Evolutionary conservation across 2,888 invertebrate genomes (phyloP).

Genomic region (Coelogynopora nodosa): DNA sequence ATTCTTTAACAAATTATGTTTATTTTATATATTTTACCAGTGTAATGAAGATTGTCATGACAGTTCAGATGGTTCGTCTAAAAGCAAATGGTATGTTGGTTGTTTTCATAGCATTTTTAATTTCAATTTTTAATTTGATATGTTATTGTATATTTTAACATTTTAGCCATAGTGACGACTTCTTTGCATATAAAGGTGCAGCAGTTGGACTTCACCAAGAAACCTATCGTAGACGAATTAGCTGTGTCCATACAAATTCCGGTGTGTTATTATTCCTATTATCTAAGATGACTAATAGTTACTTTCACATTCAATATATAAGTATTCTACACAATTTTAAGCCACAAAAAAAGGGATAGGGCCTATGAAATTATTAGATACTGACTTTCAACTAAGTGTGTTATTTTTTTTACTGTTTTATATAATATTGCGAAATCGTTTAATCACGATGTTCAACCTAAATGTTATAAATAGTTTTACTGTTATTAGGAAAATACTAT

Average conservation of each 20-base stretch:
- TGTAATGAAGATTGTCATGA: neutral
- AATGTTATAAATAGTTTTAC: too few species aligned
- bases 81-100: constrained; percentile 5
- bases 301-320: too few species aligned
- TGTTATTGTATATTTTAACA: neutral
- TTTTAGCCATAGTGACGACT: constrained; percentile 85
- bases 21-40: neutral
- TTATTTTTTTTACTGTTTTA: too few species aligned
- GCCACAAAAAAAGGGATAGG: too few species aligned
- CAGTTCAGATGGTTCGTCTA: neutral
- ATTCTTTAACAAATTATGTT: neutral
- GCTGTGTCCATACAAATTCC: neutral
- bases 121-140: neutral
- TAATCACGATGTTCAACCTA: too few species aligned
- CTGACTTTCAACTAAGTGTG: too few species aligned
- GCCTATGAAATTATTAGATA: too few species aligned
- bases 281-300: neutral
- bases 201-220: constrained; percentile 78
- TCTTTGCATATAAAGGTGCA: constrained; percentile 91
- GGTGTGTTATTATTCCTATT: neutral
- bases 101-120: neutral
- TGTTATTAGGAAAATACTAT: too few species aligned
- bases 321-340: too few species aligned
- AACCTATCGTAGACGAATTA: constrained; percentile 24
- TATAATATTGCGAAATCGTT: too few species aligned